Percentiles rank a stretch among this genome's conserved stretches.
These are phyloP conservation scores for Drosophila miranda DNA, from an alignment of 1,140 invertebrate genomes.

Conservation along the genomic window DNA sequence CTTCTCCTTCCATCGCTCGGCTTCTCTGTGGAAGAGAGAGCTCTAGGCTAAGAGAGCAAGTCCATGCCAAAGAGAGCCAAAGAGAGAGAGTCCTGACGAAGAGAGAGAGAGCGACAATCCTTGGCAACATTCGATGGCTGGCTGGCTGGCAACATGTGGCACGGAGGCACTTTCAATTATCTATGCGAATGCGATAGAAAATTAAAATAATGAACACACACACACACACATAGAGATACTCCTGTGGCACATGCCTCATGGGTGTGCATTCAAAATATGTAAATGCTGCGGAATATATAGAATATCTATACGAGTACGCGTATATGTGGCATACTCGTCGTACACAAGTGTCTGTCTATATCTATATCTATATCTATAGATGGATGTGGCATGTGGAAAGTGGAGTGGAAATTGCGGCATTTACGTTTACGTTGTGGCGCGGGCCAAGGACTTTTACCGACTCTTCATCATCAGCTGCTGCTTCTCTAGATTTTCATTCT, in stretches of 20 bases:
- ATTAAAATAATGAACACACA: conserved; percentile 75
- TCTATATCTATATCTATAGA: conserved; percentile 24
- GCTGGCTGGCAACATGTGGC: conserved; percentile 56
- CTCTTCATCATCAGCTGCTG: conserved; percentile 28
- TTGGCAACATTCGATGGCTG: conserved; percentile 20
- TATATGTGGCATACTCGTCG: conserved; percentile 3
- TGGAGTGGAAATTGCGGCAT: conserved; percentile 48
- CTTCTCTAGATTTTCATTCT: conserved; percentile 5
- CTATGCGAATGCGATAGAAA: conserved; percentile 55
- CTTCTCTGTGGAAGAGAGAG: conserved; percentile 11
- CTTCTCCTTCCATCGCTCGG: background rate
- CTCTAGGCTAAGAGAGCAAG: background rate
- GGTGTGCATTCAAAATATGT: conserved; percentile 49
- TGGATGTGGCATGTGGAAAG: conserved; percentile 26
- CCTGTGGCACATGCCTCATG: conserved; percentile 20
- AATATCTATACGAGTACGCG: conserved; percentile 5
- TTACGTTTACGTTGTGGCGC: conserved; percentile 31
- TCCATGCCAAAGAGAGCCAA: background rate
- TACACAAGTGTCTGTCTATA: conserved; percentile 11
- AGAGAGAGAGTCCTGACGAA: background rate
- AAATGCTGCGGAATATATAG: conserved; percentile 33
- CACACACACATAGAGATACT: conserved; percentile 15
- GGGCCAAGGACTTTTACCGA: conserved; percentile 36
- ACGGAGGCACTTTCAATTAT: conserved; percentile 56
- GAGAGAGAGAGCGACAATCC: conserved; percentile 10